Conservation (phyloP, 35 echinoderm and acorn worm genomes). For the Strongylocentrotus purpuratus region DNA sequence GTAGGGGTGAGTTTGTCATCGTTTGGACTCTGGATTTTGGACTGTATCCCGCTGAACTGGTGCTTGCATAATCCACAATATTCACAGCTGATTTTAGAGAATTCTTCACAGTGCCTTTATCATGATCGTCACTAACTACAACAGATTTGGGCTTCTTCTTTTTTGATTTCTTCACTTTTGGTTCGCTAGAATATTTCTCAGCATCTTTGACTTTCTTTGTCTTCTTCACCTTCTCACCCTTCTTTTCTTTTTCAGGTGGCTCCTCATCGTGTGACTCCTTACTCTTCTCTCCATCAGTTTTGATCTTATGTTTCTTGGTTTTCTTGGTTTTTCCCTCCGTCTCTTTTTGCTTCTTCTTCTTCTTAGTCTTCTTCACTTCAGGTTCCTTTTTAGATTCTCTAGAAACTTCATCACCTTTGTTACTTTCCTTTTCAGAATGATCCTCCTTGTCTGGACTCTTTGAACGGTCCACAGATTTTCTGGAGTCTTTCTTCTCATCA, state of each 20-base stretch:
- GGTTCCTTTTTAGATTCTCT: conserved; percentile 54
- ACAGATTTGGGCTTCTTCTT: conserved; percentile 64
- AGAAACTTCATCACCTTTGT: conserved; percentile 39
- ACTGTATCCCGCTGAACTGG: conserved; percentile 62
- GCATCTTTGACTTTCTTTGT: conserved; percentile 47
- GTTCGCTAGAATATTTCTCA: conserved; percentile 49
- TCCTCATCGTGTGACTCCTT: conserved; percentile 30
- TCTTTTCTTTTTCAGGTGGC: conserved; percentile 48
- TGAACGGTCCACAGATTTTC: background rate
- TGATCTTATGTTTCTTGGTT: conserved; percentile 60
- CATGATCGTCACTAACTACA: conserved; percentile 8
- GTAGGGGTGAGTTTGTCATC: background rate
- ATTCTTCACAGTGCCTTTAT: conserved; percentile 54
- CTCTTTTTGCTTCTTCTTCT: conserved; percentile 53
- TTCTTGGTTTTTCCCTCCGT: conserved; percentile 20
- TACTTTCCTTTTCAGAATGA: background rate
- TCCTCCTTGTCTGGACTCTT: background rate
- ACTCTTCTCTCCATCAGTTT: conserved; percentile 52
- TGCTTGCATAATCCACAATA: conserved; percentile 78
- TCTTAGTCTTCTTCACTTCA: conserved; percentile 52
- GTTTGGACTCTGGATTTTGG: background rate
- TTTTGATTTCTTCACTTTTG: conserved; percentile 58
- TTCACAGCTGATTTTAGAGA: conserved; percentile 80
- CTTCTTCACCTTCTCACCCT: conserved; percentile 52
- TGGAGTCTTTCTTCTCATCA: conserved; percentile 46